These are phyloP conservation scores for Tyto alba DNA, from an alignment of 2,113 vertebrate species.

Conservation along the genomic window DNA sequence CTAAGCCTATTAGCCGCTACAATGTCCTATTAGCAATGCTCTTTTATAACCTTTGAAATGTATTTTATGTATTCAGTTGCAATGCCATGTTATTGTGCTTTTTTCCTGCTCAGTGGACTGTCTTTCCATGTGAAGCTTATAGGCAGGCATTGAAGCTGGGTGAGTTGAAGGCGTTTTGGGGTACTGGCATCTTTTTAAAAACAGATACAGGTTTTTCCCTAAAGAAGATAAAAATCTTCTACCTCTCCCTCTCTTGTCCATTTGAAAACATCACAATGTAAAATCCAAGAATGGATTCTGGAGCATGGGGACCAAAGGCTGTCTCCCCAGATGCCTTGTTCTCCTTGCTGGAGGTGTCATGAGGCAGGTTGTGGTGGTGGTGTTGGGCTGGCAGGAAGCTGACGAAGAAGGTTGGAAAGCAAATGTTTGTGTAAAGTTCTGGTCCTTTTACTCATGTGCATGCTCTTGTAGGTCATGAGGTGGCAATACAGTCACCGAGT, in stretches of 20 bases:
- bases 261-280: not conserved
- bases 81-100: not conserved
- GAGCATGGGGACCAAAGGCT: not conserved
- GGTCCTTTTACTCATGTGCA: not conserved
- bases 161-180: not conserved
- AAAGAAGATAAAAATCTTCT: not conserved
- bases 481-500: fast-evolving
- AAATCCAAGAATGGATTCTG: not conserved
- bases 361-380: not conserved
- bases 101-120: not conserved
- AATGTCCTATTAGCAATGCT: conserved; percentile 21
- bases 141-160: not conserved
- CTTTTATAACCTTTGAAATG: not conserved
- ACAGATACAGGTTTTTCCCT: not conserved
- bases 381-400: not conserved
- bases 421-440: not conserved
- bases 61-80: not conserved
- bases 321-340: not conserved
- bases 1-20: conserved; percentile 38
- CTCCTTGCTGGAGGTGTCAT: not conserved
- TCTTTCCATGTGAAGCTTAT: not conserved
- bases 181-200: not conserved
- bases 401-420: not conserved
- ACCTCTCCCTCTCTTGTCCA: not conserved
- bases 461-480: not conserved